These are phyloP conservation scores for Cyclura pinguis DNA, from an alignment of 2,797 vertebrate genomes.

Conservation along the genomic window DNA sequence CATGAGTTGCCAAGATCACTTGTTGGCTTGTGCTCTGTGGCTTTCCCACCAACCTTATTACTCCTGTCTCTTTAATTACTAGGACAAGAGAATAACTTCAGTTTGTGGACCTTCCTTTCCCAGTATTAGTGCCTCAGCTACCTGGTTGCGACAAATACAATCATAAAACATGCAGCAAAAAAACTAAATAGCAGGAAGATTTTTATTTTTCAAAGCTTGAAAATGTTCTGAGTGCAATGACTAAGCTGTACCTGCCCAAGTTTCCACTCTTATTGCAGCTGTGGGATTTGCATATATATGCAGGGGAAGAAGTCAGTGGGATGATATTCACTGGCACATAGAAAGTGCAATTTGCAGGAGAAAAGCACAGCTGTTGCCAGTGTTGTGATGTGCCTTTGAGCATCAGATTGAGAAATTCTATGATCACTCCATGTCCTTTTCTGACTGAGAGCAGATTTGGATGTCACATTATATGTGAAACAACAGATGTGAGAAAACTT, in stretches of 20 bases:
- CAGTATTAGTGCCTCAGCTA: background rate
- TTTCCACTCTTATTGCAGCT: conserved; percentile 16
- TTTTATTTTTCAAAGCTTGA: background rate
- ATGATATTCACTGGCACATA: conserved; percentile 42
- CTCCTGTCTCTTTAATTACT: background rate
- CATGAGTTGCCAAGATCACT: background rate
- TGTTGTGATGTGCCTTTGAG: conserved; percentile 53
- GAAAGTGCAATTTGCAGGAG: conserved; percentile 47
- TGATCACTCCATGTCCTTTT: conserved; percentile 54
- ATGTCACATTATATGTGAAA: conserved; percentile 12
- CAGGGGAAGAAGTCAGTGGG: conserved; percentile 35
- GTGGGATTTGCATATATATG: background rate
- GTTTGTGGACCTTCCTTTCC: background rate
- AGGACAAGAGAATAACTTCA: background rate
- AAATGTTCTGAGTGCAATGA: background rate
- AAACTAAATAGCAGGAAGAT: conserved; percentile 1
- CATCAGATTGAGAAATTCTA: conserved; percentile 60
- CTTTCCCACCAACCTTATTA: background rate
- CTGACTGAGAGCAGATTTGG: conserved; percentile 23
- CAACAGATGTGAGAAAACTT: conserved; percentile 27
- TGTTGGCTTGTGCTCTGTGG: background rate
- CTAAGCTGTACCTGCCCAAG: background rate
- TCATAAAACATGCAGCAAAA: background rate
- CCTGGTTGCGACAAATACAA: background rate
- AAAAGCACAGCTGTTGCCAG: conserved; percentile 54